Conservation (phyloP, 1,140 invertebrate genomes). For the Drosophila guanche region DNA sequence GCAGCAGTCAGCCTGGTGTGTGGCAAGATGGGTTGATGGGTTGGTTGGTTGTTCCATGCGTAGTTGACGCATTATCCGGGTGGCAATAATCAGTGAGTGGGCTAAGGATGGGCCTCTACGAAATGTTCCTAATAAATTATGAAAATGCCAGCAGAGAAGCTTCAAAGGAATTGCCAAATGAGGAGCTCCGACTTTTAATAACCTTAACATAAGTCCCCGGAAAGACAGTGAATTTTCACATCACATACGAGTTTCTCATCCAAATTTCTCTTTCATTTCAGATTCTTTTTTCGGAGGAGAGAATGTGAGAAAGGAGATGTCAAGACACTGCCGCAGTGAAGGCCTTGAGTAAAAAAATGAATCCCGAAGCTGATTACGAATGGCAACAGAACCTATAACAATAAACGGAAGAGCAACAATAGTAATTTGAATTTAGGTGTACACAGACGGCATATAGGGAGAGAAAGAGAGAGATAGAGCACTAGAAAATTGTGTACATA, state of each 20-base stretch:
- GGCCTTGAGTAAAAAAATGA: slow-evolving; percentile 1
- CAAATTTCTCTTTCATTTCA: slow-evolving; percentile 37
- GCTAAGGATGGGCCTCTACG: slow-evolving; percentile 8
- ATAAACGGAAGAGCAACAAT: slow-evolving; percentile 57
- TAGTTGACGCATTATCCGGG: slow-evolving; percentile 33
- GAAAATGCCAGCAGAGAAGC: slow-evolving; percentile 21
- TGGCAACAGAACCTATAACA: slow-evolving; percentile 44
- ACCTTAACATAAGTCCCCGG: slow-evolving; percentile 2
- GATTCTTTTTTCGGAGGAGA: slow-evolving; percentile 22
- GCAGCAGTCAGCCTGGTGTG: not conserved
- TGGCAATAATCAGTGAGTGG: slow-evolving; percentile 15
- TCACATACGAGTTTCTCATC: too few relatives aligned
- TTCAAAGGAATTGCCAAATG: slow-evolving; percentile 62
- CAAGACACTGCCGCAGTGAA: slow-evolving; percentile 28
- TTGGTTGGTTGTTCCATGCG: slow-evolving; percentile 2
- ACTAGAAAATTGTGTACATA: slow-evolving; percentile 70
- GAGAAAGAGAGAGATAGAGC: slow-evolving; percentile 15
- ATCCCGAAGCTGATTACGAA: slow-evolving; percentile 44
- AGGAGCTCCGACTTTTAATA: slow-evolving; percentile 11
- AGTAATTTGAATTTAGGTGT: slow-evolving; percentile 74
- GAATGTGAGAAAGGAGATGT: slow-evolving; percentile 42
- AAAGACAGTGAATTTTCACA: slow-evolving; percentile 1
- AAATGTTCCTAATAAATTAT: slow-evolving; percentile 63
- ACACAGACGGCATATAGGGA: slow-evolving; percentile 20
- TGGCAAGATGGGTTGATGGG: too few relatives aligned